A percentile compares a stretch with the other conserved stretches of the same genome.
Evolutionary conservation across 2,797 vertebrate species (phyloP).

Genomic region (Coregonus ussuriensis): DNA sequence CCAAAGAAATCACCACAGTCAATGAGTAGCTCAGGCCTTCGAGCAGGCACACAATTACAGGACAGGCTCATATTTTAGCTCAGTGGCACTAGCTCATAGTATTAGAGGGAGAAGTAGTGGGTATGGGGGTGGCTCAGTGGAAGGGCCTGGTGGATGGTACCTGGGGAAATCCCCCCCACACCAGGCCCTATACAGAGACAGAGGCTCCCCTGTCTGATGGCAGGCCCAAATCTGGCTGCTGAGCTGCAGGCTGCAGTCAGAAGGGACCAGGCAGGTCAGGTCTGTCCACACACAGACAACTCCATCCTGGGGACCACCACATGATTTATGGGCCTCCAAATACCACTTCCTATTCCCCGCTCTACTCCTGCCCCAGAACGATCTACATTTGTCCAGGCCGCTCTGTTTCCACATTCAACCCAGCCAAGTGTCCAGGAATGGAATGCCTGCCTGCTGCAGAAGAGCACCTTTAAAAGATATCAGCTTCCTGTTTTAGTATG

Average conservation of each 20-base stretch:
- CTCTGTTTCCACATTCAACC: background rate
- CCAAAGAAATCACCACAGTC: slow-evolving; percentile 33
- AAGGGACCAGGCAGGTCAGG: background rate
- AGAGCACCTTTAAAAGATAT: slow-evolving; percentile 38
- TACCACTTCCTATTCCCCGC: slow-evolving; percentile 28
- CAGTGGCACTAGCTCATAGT: slow-evolving; percentile 5
- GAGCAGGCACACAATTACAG: slow-evolving; percentile 18
- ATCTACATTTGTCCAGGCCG: slow-evolving; percentile 9
- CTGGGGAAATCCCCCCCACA: slow-evolving; percentile 1
- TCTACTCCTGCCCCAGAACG: background rate
- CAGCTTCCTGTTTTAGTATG: slow-evolving; percentile 8
- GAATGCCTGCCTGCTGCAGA: slow-evolving; percentile 7
- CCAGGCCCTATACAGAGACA: slow-evolving; percentile 7
- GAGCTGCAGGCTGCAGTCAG: slow-evolving; percentile 1
- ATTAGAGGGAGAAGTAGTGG: background rate
- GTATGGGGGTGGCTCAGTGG: background rate
- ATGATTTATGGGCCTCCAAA: slow-evolving; percentile 32
- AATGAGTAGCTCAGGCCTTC: slow-evolving; percentile 23
- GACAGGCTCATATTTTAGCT: slow-evolving; percentile 36
- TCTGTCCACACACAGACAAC: slow-evolving; percentile 3
- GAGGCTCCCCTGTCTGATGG: slow-evolving; percentile 26
- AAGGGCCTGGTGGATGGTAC: background rate
- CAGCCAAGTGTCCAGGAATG: slow-evolving; percentile 21
- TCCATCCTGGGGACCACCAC: slow-evolving; percentile 25
- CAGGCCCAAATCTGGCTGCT: slow-evolving; percentile 38